Evolutionary conservation across 1,140 invertebrate genomes (phyloP).

Genomic region (Cydia amplana): DNA sequence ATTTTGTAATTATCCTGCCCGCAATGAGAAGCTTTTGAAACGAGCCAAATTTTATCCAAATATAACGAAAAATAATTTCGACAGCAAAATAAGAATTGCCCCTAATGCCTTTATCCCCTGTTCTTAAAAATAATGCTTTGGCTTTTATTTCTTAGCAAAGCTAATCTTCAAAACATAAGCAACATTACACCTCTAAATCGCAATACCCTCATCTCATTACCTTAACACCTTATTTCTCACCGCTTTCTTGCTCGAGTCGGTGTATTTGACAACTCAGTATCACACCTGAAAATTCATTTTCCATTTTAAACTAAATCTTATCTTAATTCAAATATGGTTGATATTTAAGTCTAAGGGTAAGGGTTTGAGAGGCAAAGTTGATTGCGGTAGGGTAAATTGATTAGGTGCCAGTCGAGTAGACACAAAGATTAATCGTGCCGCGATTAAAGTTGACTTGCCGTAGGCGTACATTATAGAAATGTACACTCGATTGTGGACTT

Average conservation of each 20-base stretch:
- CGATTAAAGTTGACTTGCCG: conserved; percentile 25
- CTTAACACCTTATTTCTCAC: conserved; percentile 1
- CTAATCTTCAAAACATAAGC: background rate
- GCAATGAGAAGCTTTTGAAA: too few relatives aligned
- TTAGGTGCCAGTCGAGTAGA: conserved; percentile 28
- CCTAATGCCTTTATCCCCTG: too few relatives aligned
- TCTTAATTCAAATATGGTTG: background rate
- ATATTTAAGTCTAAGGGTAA: background rate
- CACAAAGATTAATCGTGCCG: conserved; percentile 9
- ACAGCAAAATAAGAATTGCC: too few relatives aligned
- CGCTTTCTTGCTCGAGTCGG: background rate
- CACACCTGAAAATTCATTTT: background rate
- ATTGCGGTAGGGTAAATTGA: conserved; percentile 12
- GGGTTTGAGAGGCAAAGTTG: background rate
- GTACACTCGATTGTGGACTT: background rate
- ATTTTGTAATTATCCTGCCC: too few relatives aligned
- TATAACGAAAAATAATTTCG: too few relatives aligned
- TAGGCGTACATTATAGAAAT: background rate
- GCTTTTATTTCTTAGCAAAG: background rate
- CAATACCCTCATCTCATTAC: background rate
- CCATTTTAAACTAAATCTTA: background rate
- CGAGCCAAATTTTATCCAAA: too few relatives aligned
- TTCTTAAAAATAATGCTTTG: background rate
- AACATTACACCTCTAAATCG: background rate
- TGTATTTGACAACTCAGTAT: conserved; percentile 5